These are phyloP conservation scores for Drosophila neocordata DNA, from an alignment of 1,140 invertebrate genomes.

Conservation along the genomic window DNA sequence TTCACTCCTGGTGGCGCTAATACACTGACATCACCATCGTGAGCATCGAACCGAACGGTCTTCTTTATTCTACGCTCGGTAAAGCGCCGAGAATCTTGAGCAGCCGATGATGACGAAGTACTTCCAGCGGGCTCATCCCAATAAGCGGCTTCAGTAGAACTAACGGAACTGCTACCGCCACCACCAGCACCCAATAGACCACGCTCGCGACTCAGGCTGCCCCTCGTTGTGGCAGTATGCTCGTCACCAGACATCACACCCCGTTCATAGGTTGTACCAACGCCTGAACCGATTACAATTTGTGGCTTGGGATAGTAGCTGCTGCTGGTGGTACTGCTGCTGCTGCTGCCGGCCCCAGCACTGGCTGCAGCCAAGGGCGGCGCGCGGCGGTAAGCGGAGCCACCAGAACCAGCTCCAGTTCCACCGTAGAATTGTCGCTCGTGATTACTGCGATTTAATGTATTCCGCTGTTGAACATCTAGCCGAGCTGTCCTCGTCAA, in stretches of 20 bases:
- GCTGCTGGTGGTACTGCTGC: constrained; percentile 70
- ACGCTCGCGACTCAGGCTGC: constrained; percentile 62
- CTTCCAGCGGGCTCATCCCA: constrained; percentile 60
- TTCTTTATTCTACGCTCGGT: constrained; percentile 93
- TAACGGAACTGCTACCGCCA: constrained; percentile 80
- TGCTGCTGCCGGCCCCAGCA: constrained; percentile 66
- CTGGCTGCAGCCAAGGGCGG: constrained; percentile 71
- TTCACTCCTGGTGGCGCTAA: constrained; percentile 12
- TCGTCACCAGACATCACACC: constrained; percentile 38
- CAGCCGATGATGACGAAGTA: constrained; percentile 61
- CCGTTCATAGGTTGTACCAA: constrained; percentile 45
- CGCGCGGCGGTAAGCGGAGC: constrained; percentile 66
- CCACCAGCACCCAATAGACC: constrained; percentile 67
- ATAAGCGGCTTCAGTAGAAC: constrained; percentile 68
- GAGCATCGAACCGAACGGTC: constrained; percentile 93
- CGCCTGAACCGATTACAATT: constrained; percentile 64
- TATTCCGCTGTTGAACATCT: constrained; percentile 81
- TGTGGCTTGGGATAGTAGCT: constrained; percentile 73
- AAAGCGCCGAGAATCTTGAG: constrained; percentile 87
- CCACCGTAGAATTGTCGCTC: constrained; percentile 64
- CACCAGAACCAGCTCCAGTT: constrained; percentile 34
- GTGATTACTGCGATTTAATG: constrained; percentile 80
- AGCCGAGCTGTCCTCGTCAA: constrained; percentile 73
- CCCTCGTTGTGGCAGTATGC: constrained; percentile 25
- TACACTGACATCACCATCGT: constrained; percentile 80